phyloP scores from a whole-genome alignment of 2,888 invertebrate species.

The Nebria brevicollis region DNA sequence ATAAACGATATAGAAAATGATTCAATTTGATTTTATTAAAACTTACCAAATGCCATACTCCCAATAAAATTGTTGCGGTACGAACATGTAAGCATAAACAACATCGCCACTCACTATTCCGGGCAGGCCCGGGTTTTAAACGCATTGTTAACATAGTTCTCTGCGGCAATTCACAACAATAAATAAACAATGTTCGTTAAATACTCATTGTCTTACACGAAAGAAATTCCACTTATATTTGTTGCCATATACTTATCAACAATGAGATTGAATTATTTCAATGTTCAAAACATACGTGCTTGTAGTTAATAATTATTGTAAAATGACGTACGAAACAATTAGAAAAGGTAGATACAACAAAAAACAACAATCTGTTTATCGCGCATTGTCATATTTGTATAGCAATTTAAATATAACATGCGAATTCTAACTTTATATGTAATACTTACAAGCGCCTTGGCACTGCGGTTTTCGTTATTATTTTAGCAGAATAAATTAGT shows the following conservation, averaged over 20 bases:
- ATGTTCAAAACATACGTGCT: constrained; percentile 26
- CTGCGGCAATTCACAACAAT: constrained; percentile 13
- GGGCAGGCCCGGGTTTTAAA: constrained; percentile 72
- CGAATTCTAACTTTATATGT: not conserved
- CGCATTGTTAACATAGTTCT: constrained; percentile 69
- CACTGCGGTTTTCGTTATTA: too few relatives aligned
- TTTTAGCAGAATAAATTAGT: too few relatives aligned
- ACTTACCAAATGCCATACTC: constrained; percentile 87
- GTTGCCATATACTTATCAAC: constrained; percentile 7
- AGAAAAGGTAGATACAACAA: constrained; percentile 48
- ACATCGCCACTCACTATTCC: constrained; percentile 81
- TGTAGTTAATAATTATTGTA: constrained; percentile 27
- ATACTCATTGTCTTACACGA: not conserved
- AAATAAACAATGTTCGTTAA: not conserved
- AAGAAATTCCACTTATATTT: not conserved
- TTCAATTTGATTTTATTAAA: constrained; percentile 46
- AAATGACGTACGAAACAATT: constrained; percentile 34
- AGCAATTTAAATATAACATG: not conserved
- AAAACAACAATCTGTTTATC: constrained; percentile 9
- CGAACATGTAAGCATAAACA: constrained; percentile 85
- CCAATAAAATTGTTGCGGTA: constrained; percentile 82
- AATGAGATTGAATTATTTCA: too few relatives aligned
- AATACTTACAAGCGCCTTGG: not conserved
- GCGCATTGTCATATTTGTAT: not conserved
- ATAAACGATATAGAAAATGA: too few relatives aligned